Evolutionary conservation across 2,888 invertebrate species (phyloP).

Genomic region (Heteromyza rotundicornis): DNA sequence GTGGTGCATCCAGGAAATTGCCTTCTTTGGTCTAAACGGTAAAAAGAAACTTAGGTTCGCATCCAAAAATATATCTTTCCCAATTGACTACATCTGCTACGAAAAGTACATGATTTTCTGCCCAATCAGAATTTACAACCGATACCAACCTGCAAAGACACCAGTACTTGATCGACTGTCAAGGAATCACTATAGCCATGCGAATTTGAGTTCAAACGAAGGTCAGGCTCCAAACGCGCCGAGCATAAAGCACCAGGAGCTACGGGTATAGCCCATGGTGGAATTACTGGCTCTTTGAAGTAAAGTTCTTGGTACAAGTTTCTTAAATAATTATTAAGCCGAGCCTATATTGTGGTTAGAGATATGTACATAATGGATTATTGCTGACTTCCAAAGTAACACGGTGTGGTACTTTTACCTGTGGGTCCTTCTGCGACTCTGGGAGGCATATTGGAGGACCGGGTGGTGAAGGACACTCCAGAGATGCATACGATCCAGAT

Average conservation of each 20-base stretch:
- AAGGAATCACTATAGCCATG: slow-evolving; percentile 53
- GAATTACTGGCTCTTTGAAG: slow-evolving; percentile 63
- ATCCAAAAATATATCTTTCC: no score
- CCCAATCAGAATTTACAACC: no score
- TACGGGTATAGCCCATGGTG: slow-evolving; percentile 64
- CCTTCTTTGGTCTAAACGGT: slow-evolving; percentile 62
- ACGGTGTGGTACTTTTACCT: slow-evolving; percentile 44
- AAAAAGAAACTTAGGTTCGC: slow-evolving; percentile 6
- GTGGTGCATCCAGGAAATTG: slow-evolving; percentile 63
- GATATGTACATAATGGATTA: no score
- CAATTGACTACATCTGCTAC: no score
- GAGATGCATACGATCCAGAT: slow-evolving; percentile 51
- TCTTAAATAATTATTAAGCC: slow-evolving; percentile 62
- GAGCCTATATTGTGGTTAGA: no score
- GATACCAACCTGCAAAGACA: slow-evolving; percentile 63
- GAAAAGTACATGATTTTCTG: no score
- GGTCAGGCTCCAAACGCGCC: slow-evolving; percentile 65
- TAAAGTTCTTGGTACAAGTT: slow-evolving; percentile 64
- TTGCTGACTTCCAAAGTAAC: no score
- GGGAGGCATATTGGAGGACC: slow-evolving; percentile 49
- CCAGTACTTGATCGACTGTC: slow-evolving; percentile 63
- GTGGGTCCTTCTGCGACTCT: slow-evolving; percentile 50
- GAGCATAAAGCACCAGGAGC: slow-evolving; percentile 64
- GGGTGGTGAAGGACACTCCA: slow-evolving; percentile 53
- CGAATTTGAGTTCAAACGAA: slow-evolving; percentile 58